Base-by-base conservation (phyloP, 2,888 invertebrate species). In the Rhimphoctona megacephalus region DNA sequence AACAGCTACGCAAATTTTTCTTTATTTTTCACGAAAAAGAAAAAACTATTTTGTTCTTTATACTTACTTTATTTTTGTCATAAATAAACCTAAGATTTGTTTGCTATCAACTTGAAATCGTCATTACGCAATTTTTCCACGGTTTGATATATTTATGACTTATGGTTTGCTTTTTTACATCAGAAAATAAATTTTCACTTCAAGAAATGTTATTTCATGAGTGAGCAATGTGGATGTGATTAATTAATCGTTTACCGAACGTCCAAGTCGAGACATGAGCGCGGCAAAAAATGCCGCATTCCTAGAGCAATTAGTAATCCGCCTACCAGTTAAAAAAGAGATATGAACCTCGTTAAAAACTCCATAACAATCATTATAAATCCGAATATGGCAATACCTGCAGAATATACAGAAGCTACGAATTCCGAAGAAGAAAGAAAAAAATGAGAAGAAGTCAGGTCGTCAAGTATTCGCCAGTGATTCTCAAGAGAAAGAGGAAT, bases 401-500 rank as follows among this genome's bases (percentile, higher is more conserved):
- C 14, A 39, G 54, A 67, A 39, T 73, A 81, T 74, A 8, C 39
- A 74, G 54, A 52, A 36, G 67, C 25, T 52, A 17, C 52, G 57
- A 64, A 22, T 33, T 17, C 14, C 73, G 73, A 46, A 33, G 33
- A 72, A 17, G 57, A 66, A 73, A 57, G 33, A 61, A 46, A 74
- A 81, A 83, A 73, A 52, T 1, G 52, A 52, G 30, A 54, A 43
- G 36, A 85, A 39, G 64, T 30, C 52, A 30, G 14, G 14, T 54
- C 11, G 49, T 73, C 61, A 43, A 61, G 72, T 72, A 17, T 76
- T 43, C 67, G 36, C 19, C 11, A 46, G 43, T 22, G 57, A 67
- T 73, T 69, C 76, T 49, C 83, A 61, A 72, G 66, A 54, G 73
- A 46, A 64, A 49, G 52, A 52, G 54, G 43, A 54, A 66, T 14